phyloP scores from a whole-genome alignment of 2,888 invertebrate species.

The Coenonympha arcania region DNA sequence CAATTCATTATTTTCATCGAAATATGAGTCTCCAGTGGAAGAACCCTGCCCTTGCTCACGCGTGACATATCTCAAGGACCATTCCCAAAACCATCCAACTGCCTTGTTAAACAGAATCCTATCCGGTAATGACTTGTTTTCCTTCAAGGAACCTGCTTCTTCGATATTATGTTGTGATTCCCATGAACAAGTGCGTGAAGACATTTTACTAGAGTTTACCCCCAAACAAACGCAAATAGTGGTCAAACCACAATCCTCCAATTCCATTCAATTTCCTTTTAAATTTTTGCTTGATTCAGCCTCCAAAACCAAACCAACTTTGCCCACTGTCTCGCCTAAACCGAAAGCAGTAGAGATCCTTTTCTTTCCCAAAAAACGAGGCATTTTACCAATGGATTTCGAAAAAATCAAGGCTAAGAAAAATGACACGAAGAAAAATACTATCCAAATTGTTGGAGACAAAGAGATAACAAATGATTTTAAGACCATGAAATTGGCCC shows the following conservation, averaged over 20 bases:
- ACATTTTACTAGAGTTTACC: slow-evolving; percentile 46
- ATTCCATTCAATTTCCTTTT: slow-evolving; percentile 25
- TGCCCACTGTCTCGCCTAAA: slow-evolving; percentile 32
- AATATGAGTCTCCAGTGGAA: slow-evolving; percentile 32
- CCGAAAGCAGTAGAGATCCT: slow-evolving; percentile 54
- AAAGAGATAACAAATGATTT: slow-evolving; percentile 42
- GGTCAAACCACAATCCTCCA: slow-evolving; percentile 18
- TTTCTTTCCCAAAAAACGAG: slow-evolving; percentile 53
- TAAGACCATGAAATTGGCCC: slow-evolving; percentile 28
- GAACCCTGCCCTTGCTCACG: slow-evolving; percentile 50
- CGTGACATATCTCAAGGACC: slow-evolving; percentile 37
- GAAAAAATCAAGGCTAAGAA: slow-evolving; percentile 28
- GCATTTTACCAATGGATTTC: slow-evolving; percentile 29
- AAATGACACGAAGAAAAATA: slow-evolving; percentile 35
- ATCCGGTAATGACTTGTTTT: slow-evolving; percentile 47
- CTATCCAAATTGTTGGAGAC: slow-evolving; percentile 49
- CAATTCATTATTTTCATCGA: slow-evolving; percentile 21
- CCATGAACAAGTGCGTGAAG: slow-evolving; percentile 51
- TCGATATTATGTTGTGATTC: slow-evolving; percentile 56
- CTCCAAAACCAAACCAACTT: slow-evolving; percentile 31
- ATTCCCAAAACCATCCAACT: slow-evolving; percentile 37
- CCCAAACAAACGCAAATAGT: slow-evolving; percentile 34
- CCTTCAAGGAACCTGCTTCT: slow-evolving; percentile 39
- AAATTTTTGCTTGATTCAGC: slow-evolving; percentile 40
- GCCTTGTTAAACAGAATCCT: slow-evolving; percentile 51